Conservation (phyloP, 2,113 vertebrate genomes). For the Ptyas mucosa region DNA sequence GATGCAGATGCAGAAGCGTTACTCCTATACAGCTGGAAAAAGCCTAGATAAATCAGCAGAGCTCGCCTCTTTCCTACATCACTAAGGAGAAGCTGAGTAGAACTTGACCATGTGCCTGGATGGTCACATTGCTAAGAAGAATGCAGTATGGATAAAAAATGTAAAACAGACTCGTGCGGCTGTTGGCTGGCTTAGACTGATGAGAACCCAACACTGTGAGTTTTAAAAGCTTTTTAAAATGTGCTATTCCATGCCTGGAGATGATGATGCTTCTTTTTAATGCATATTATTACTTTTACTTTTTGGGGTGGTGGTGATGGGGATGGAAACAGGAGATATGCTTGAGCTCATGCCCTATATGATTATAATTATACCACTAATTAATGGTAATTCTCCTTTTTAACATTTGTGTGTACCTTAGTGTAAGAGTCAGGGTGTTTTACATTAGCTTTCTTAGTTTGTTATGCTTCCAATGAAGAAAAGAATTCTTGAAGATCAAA, state of each 20-base stretch:
- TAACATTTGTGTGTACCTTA: constrained; percentile 21
- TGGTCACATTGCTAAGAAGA: constrained; percentile 72
- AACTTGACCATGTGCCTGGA: constrained; percentile 79
- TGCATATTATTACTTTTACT: constrained; percentile 43
- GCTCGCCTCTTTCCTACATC: constrained; percentile 69
- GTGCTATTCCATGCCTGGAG: constrained; percentile 34
- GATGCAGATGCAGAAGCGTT: constrained; percentile 75
- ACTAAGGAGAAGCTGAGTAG: constrained; percentile 73
- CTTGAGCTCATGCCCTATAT: constrained; percentile 44
- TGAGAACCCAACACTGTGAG: constrained; percentile 73
- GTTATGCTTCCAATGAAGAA: constrained; percentile 20
- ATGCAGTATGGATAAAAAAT: constrained; percentile 69
- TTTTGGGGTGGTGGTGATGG: constrained; percentile 36
- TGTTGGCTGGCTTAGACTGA: constrained; percentile 64
- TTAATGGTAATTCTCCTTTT: not conserved
- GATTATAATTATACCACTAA: not conserved
- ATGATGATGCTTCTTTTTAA: not conserved
- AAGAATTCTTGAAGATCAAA: constrained; percentile 54
- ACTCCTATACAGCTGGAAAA: constrained; percentile 77
- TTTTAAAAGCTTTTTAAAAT: constrained; percentile 54
- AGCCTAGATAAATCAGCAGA: constrained; percentile 75
- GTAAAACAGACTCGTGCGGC: constrained; percentile 68
- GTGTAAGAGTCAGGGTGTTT: constrained; percentile 44
- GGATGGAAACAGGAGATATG: constrained; percentile 18
- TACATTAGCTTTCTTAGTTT: constrained; percentile 40